Evolutionary conservation across 1,140 invertebrate species (phyloP), one percentile per base, ranked within the genome.

Genomic region (Cephus cinctus): DNA sequence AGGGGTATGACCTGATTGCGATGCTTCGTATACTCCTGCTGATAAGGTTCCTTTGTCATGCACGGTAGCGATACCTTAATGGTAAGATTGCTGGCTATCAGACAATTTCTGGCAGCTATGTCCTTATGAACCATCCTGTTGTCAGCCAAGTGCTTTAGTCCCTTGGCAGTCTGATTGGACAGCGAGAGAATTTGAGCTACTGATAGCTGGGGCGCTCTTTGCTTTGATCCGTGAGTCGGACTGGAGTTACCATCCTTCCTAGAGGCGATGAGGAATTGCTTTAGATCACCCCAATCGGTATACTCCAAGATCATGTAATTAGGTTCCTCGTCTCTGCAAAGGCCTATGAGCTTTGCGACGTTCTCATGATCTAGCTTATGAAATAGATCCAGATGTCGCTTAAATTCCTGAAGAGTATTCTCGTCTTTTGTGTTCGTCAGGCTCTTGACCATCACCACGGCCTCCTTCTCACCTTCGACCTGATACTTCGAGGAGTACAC

Each of bases 261-360:
- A 0, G 92, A 94, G 3, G 93, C 90, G 34, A 92, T 73, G n/a
- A 96, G 76, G 73, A 95, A 96, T 67, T 92, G 92, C 57, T 96
- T 96, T 40, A 96, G 76, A 70, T 96, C 93, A n/a, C 93, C 94
- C 93, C 93, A 96, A 64, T 96, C 94, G 16, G 90, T 94, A 64
- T 94, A 91, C 65, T 96, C 92, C 4, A 94, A 73, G 11, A 97
- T 84, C 82, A 96, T 86, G 62, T 88, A 92, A 65, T 94, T 88
- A 0, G 92, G 92, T 50, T 94, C 89, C 9, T 83, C 79, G 40
- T 94, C 90, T 22, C 86, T 79, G 68, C 90, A 94, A 35, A 95
- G 75, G 0, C 91, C 94, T 31, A 92, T 77, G 5, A 96, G 73
- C 36, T 85, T 85, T 0, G 83, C 84, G 0, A 96, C 80, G 64